Evolutionary conservation across 35 echinoderm and acorn worm genomes (phyloP), one percentile per base, ranked within the genome.

Genomic region (Lytechinus variegatus): DNA sequence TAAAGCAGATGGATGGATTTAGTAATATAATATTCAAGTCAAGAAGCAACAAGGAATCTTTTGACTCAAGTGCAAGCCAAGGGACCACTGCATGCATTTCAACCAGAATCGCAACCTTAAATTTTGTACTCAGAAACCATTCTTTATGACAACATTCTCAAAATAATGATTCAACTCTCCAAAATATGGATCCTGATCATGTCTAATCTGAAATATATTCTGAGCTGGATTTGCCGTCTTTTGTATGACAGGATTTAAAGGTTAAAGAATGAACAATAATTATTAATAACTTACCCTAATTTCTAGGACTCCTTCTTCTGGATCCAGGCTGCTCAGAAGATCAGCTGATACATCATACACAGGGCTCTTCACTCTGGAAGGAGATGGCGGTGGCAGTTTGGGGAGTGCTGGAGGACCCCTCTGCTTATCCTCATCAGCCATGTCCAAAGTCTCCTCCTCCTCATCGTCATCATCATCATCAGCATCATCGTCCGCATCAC

Each of bases 271-370:
- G 66, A 56, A 44, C 33, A 44, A 44, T 44, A 44, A 44, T 44
- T 44, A 44, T 44, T 44, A 44, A 44, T 44, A 51, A 94, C 98
- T 97, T 97, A 99, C 98, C 91, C 86, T 95, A 87, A 99, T 97
- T 95, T 99, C 97, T 28, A 99, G 94, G 57, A 99, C 97, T 51
- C 98, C 98, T 95, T 99, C 98, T 13, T 99, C 95, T 55, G 87
- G 95, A 57, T 97, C 94, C 13, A 95, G 24, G 27, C 94, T 95
- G 28, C 58, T 87, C 24, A 86, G 94, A 53, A 72, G 86, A 53
- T 87, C 58, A 29, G 86, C 94, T 95, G 29, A 44, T 10, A 86
- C 60, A 95, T 72, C 58, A 57, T 52, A 95, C 28, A 87, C 86
- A 89, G 95, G 95, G 8, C 54, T 91, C 94, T 93, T 54, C 54